A percentile compares a stretch with the other conserved stretches of the same genome.
Conservation (phyloP, 2,113 vertebrate species). For the Archocentrus centrarchus region DNA sequence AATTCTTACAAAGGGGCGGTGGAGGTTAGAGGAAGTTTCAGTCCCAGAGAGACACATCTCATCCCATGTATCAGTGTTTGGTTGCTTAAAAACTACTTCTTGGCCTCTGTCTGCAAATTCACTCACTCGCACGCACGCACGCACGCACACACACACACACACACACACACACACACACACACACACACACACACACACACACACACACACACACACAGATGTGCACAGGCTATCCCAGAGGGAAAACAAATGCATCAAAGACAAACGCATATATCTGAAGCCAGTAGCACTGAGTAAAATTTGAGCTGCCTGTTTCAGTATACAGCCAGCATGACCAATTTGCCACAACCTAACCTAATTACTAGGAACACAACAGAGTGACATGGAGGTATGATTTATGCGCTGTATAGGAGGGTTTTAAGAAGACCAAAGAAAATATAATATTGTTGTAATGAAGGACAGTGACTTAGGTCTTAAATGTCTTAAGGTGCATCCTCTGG, state of each 20-base stretch:
- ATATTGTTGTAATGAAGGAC: slow-evolving; percentile 51
- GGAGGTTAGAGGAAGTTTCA: slow-evolving; percentile 41
- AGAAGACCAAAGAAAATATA: slow-evolving; percentile 10
- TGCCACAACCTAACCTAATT: slow-evolving; percentile 37
- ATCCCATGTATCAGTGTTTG: slow-evolving; percentile 32
- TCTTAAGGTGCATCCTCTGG: slow-evolving; percentile 56
- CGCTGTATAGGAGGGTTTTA: slow-evolving; percentile 22
- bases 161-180: neutral
- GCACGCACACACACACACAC: fast-evolving
- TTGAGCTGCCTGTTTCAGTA: slow-evolving; percentile 63
- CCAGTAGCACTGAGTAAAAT: slow-evolving; percentile 83
- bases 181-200: slow-evolving; percentile 21
- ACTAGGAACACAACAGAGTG: slow-evolving; percentile 37
- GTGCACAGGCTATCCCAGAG: slow-evolving; percentile 39
- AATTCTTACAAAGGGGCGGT: slow-evolving; percentile 33
- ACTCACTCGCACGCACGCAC: slow-evolving; percentile 15
- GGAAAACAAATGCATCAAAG: slow-evolving; percentile 49
- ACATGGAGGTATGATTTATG: slow-evolving; percentile 38
- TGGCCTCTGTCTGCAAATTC: slow-evolving; percentile 40
- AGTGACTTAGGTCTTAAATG: slow-evolving; percentile 61
- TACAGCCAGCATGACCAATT: slow-evolving; percentile 45
- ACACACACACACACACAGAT: slow-evolving; percentile 22
- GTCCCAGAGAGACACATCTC: slow-evolving; percentile 34
- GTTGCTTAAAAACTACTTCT: slow-evolving; percentile 47
- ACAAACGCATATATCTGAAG: slow-evolving; percentile 73